Conservation (phyloP, 2,797 vertebrate species). For the Adelosebastes latens region DNA sequence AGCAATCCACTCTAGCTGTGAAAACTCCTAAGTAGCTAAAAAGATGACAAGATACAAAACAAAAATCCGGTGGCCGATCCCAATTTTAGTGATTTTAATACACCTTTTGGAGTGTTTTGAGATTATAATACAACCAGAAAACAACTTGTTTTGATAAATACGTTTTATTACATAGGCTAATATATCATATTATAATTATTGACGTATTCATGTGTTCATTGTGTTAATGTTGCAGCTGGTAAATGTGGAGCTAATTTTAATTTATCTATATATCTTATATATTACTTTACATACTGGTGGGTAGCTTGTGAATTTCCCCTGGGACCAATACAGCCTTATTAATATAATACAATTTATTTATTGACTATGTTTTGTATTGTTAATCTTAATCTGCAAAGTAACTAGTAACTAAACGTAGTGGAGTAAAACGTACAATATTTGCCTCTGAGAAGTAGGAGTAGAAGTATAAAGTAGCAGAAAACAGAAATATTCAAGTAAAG, state of each 20-base stretch:
- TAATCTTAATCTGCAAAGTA: background rate
- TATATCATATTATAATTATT: background rate
- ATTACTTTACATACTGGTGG: too few species aligned
- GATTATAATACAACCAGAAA: background rate
- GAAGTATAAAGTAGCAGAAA: too few species aligned
- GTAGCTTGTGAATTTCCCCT: too few species aligned
- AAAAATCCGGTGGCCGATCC: background rate
- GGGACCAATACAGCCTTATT: background rate
- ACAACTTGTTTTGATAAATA: background rate
- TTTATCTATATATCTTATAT: too few species aligned
- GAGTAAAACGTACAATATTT: too few species aligned
- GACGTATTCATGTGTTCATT: background rate
- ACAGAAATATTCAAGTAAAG: too few species aligned
- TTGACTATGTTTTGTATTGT: background rate
- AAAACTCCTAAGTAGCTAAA: background rate
- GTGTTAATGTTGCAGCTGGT: background rate
- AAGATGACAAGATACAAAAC: background rate
- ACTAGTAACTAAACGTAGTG: too few species aligned
- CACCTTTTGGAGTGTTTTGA: background rate
- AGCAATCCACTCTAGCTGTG: background rate
- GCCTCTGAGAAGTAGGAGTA: too few species aligned
- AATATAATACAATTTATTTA: background rate
- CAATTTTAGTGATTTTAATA: background rate
- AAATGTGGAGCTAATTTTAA: background rate
- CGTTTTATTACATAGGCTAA: background rate